Conservation (phyloP, 2,888 invertebrate genomes). For the Apodemia duryi region DNA sequence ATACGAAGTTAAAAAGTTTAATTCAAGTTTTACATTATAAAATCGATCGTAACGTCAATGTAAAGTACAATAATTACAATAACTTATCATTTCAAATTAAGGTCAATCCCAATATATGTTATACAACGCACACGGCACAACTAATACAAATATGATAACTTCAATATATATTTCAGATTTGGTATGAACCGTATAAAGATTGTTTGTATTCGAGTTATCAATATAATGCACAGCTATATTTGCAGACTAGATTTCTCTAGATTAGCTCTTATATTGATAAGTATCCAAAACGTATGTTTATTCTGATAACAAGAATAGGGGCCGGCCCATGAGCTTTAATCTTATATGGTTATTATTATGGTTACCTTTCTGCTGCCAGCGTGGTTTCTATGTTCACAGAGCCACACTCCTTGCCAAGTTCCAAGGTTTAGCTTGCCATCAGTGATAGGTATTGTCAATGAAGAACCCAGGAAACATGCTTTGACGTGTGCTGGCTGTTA, state of each 20-base stretch:
- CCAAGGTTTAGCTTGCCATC: conserved; percentile 97
- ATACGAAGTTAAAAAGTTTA: not conserved
- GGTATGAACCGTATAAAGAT: not conserved
- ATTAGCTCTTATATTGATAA: no score
- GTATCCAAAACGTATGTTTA: no score
- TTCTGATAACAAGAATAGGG: no score
- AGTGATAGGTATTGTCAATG: conserved; percentile 96
- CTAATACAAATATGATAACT: conserved; percentile 2
- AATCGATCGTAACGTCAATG: not conserved
- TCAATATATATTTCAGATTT: conserved; percentile 5
- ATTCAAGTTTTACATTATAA: not conserved
- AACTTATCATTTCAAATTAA: not conserved
- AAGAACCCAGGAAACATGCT: conserved; percentile 97
- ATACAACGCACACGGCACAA: not conserved
- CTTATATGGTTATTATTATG: not conserved
- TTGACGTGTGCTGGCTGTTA: conserved; percentile 97
- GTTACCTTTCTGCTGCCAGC: conserved; percentile 92
- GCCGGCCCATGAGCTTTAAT: no score
- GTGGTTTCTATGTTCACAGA: conserved; percentile 98
- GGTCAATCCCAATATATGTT: not conserved
- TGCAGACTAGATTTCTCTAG: no score
- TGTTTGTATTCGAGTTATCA: conserved; percentile 1
- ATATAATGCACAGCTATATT: not conserved
- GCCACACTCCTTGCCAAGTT: conserved; percentile 99
- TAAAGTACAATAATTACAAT: not conserved